Conservation (phyloP, 30 jellyfish, hydroid and myxozoan species). For the Rhopilema esculentum region DNA sequence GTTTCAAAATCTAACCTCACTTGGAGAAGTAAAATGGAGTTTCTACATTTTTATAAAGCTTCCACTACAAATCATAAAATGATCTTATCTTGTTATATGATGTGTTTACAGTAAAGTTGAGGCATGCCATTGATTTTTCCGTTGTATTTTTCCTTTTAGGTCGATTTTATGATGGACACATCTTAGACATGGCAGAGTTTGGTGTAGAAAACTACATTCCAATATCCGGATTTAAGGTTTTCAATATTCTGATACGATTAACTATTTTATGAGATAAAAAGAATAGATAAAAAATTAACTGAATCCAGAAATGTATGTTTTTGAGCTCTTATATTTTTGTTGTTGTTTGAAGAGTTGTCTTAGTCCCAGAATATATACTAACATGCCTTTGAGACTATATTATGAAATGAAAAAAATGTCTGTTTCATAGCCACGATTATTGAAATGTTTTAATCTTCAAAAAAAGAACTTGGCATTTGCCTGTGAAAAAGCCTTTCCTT, state of each 20-base stretch:
- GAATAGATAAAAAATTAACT: neutral
- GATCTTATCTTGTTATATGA: neutral
- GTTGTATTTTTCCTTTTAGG: conserved; percentile 44
- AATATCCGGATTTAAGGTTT: conserved; percentile 74
- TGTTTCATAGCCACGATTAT: too few relatives aligned
- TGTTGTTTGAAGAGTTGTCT: too few relatives aligned
- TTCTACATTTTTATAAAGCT: too few relatives aligned
- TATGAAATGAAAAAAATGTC: too few relatives aligned
- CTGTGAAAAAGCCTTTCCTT: neutral
- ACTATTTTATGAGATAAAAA: too few relatives aligned
- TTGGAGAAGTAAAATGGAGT: too few relatives aligned
- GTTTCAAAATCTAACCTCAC: too few relatives aligned
- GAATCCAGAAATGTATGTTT: neutral
- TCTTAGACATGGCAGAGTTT: conserved; percentile 89
- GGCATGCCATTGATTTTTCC: neutral
- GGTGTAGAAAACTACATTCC: conserved; percentile 77
- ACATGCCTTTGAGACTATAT: too few relatives aligned
- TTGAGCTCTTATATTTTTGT: neutral
- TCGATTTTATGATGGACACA: conserved; percentile 83
- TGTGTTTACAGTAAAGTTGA: neutral
- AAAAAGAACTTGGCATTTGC: too few relatives aligned
- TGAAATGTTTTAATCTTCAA: too few relatives aligned
- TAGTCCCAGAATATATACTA: too few relatives aligned
- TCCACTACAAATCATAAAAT: neutral
- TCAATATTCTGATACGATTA: too few relatives aligned